Percentiles rank a stretch among this genome's conserved stretches.
These are phyloP conservation scores for Anhinga anhinga DNA, from an alignment of 2,113 vertebrate genomes.

Conservation along the genomic window DNA sequence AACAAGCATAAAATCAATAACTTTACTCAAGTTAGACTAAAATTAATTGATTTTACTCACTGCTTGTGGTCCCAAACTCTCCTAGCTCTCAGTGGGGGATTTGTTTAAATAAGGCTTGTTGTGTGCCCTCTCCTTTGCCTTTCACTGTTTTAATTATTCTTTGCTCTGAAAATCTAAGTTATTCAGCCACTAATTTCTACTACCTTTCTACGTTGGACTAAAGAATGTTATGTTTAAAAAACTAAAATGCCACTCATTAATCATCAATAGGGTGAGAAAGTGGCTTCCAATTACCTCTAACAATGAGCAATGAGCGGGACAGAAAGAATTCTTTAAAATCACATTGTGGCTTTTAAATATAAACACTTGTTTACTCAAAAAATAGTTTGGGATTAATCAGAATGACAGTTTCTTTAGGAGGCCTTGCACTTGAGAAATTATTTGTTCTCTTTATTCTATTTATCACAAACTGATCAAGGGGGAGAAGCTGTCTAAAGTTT, in stretches of 20 bases:
- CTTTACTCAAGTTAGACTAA: neutral
- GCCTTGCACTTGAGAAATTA: neutral
- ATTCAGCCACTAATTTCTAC: neutral
- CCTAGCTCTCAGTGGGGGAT: neutral
- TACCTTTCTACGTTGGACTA: neutral
- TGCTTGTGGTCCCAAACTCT: neutral
- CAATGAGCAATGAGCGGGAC: neutral
- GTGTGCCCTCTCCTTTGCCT: neutral
- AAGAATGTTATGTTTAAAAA: neutral
- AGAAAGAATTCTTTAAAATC: neutral
- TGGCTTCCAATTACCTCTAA: neutral
- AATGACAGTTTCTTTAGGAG: neutral
- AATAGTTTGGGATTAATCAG: neutral
- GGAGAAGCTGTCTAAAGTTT: neutral
- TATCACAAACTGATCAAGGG: neutral
- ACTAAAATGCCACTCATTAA: neutral
- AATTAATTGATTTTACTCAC: conserved; percentile 22
- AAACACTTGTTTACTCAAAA: conserved; percentile 19
- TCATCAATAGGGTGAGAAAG: conserved; percentile 3
- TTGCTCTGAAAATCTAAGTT: conserved; percentile 7
- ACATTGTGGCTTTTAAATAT: conserved; percentile 4
- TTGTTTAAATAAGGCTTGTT: neutral
- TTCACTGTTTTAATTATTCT: neutral
- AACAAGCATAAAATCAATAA: conserved; percentile 14
- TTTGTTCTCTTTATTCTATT: neutral